Evolutionary conservation across 2,888 invertebrate genomes (phyloP).

Genomic region (Papilio protenor): DNA sequence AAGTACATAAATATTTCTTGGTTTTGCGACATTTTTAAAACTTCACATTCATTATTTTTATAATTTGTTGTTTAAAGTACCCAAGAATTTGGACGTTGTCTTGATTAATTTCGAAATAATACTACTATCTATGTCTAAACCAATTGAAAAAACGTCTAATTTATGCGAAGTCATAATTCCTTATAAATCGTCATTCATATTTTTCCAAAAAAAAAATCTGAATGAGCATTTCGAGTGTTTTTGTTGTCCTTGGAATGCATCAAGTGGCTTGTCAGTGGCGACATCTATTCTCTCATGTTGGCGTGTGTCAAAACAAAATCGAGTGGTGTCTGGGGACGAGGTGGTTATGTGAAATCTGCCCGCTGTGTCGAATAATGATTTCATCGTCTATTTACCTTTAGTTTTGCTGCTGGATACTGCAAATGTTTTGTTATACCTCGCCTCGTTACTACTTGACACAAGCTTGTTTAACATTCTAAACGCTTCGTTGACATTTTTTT

Average conservation of each 20-base stretch:
- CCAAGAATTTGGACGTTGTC: too few species aligned
- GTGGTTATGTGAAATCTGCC: slow-evolving; percentile 60
- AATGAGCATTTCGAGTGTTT: slow-evolving; percentile 64
- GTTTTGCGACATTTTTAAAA: background rate
- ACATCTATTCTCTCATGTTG: slow-evolving; percentile 63
- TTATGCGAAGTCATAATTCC: slow-evolving; percentile 63
- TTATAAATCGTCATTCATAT: slow-evolving; percentile 66
- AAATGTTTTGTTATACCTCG: background rate
- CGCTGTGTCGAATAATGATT: slow-evolving; percentile 59
- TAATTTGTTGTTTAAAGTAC: too few species aligned
- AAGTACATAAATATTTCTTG: background rate
- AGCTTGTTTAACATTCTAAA: background rate
- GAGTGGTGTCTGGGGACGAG: slow-evolving; percentile 78
- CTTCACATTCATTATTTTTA: background rate
- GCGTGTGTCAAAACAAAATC: slow-evolving; percentile 82
- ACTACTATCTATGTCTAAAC: background rate
- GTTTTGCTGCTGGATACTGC: slow-evolving; percentile 34
- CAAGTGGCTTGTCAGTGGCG: slow-evolving; percentile 60
- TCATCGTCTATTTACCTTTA: slow-evolving; percentile 41
- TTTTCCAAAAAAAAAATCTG: slow-evolving; percentile 55
- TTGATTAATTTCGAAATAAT: background rate
- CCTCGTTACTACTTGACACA: background rate
- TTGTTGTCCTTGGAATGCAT: slow-evolving; percentile 60
- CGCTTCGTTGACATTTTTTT: too few species aligned
- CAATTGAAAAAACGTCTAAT: slow-evolving; percentile 34